Base-by-base conservation (phyloP, 2,888 invertebrate species). In the Tetanocera ferruginea region DNA sequence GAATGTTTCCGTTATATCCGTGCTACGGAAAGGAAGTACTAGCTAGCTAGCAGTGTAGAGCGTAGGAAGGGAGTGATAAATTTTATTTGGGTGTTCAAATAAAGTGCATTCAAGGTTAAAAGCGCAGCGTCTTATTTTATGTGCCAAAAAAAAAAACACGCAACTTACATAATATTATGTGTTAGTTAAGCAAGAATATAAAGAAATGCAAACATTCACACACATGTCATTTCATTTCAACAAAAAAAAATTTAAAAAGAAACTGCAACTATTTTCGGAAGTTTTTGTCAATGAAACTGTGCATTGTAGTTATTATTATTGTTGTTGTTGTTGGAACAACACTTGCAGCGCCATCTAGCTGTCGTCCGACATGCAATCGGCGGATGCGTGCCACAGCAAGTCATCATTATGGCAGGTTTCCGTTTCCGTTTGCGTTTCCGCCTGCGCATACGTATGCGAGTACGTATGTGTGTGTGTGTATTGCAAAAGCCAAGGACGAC, bases 391-490 rank as follows among this genome's bases (percentile, higher is more conserved):
- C 75, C 80, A 75, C 67, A 77, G 70, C 79, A 76, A 82, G 78
- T 78, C 79, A 77, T 80, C 81, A 82, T 81, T 80, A 80, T 80
- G 79, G 81, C 79, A 80, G 80, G 81, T 82, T 82, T 82, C 83
- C 82, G 83, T 79, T 82, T 83, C 82, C 83, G 80, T 69, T 83
- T 78, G 62, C 31, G 77, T 77, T 76, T 77, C 79, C 77, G 76
- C 77, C 69, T 76, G 49, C 11, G 70, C 60, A 64, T n/a, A 55
- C 23, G 55, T 23, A 55, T n/a, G 55, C 4, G 31, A 17, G 31
- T 25, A 62, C n/a, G n/a, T n/a, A n/a, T n/a, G n/a, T n/a, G n/a
- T n/a, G n/a, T n/a, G n/a, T n/a, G n/a, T 23, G 17, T 19, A 31
- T 17, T 34, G 37, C 37, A 34, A n/a, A 17, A 19, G n/a, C 31